Evolutionary conservation across 2,888 invertebrate genomes (phyloP), one percentile per base, ranked within the genome.

Genomic region (Caenorhabditis auriculariae): DNA sequence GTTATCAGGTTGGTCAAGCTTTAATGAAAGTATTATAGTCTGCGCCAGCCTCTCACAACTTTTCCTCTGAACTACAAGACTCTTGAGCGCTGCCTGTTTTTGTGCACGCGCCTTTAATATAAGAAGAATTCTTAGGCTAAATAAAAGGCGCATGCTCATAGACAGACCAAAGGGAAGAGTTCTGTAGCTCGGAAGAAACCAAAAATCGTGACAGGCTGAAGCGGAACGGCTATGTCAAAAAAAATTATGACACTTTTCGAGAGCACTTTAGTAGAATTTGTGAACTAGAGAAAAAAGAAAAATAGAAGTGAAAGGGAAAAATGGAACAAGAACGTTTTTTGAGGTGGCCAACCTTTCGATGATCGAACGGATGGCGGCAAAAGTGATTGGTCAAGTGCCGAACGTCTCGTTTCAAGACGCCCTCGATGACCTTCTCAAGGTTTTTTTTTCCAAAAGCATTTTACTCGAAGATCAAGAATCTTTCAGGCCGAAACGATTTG

Each of bases 301-400:
- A n/a, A n/a, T n/a, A n/a, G n/a, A n/a, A n/a, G n/a, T n/a, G n/a
- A n/a, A n/a, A n/a, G n/a, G n/a, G n/a, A n/a, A n/a, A n/a, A n/a
- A n/a, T n/a, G n/a, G n/a, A n/a, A 5, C 17, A 42, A n/a, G 6
- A 17, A 21, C 19, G 5, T 7, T 28, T 15, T 44, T 63, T n/a
- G 42, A 65, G 65, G 58, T 66, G 24, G 56, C 59, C 23, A 50
- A 51, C 6, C 29, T 68, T 15, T 57, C 64, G 3, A 46, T 54
- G 4, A 38, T 60, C 21, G 68, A 68, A 45, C 41, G 58, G 19
- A 27, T 60, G 17, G 45, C 57, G 3, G 68, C 62, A 7, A 54
- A 46, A 46, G 47, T 60, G 37, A 45, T 64, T 27, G 64, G 67
- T 9, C 45, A 48, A 12, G 54, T 67, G 27, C 67, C 67, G n/a